Evolutionary conservation across 2,113 vertebrate genomes (phyloP), one percentile per base, ranked within the genome.

Genomic region (Pogona vitticeps): DNA sequence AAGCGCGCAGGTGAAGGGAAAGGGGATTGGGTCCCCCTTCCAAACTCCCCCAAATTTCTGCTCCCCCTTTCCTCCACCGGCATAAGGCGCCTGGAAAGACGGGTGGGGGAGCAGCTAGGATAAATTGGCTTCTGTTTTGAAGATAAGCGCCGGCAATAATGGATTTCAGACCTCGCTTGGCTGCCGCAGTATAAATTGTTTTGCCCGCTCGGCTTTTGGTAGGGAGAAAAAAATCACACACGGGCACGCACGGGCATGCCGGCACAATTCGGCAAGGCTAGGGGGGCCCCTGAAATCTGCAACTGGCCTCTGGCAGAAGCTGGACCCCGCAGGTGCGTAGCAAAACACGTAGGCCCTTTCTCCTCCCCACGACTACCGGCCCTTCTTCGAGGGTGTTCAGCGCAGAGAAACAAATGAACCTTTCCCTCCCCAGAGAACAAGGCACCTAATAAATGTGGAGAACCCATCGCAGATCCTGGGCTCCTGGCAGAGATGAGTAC

Each of bases 171-270:
- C 76, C 83, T 87, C 56, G 75, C 84, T 89, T 82, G 76, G 38
- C 31, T 76, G 65, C 85, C 76, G 82, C 68, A 71, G 86, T 61
- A 87, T 81, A 86, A 88, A 86, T 80, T 85, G 75, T 56, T 91
- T 89, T 85, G 58, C 79, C n/a, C 40, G 65, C 75, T 92, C 84
- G 10, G 52, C 38, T 72, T 83, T 92, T 15, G 61, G 36, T 21
- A 42, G 52, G 52, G 87, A 59, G 78, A 42, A 77, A 63, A 86
- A 63, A 82, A 38, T 26, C 65, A 67, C 65, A 31, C 65, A 67
- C 8, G 18, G 26, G 18, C 6, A 28, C 65, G 38, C 33, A 33
- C 42, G 56, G 73, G 46, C 23, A 59, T 9, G 23, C 36, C 1
- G 31, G n/a, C n/a, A n/a, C n/a, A n/a, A n/a, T n/a, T n/a, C n/a